Conservation (phyloP, 2,797 vertebrate species). For the Scyliorhinus canicula region DNA sequence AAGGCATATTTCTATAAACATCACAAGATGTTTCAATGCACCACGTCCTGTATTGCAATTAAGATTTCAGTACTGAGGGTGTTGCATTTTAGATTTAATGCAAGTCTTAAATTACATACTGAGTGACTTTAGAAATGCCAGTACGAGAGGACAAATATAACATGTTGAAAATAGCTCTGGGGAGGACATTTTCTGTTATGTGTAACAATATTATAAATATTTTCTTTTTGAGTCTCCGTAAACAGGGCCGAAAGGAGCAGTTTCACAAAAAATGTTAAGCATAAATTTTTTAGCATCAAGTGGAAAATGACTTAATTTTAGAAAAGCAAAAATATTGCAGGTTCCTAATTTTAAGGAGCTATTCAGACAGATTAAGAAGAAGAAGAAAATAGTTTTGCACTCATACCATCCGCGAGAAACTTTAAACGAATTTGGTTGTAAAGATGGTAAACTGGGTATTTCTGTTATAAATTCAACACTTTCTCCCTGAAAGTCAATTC, state of each 20-base stretch:
- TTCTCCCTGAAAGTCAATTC: conserved; percentile 62
- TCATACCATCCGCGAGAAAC: conserved; percentile 75
- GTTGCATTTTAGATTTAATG: not conserved
- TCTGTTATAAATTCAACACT: conserved; percentile 62
- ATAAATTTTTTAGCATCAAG: not conserved
- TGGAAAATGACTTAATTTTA: not conserved
- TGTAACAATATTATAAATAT: not conserved
- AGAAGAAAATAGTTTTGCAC: not conserved
- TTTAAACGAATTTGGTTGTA: conserved; percentile 67
- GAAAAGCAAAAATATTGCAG: not conserved
- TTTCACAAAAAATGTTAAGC: not conserved
- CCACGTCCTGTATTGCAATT: not conserved
- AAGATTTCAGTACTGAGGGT: not conserved
- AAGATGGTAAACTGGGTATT: conserved; percentile 57
- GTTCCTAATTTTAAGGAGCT: not conserved
- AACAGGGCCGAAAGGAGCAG: not conserved
- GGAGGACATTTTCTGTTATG: not conserved
- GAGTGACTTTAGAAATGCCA: not conserved
- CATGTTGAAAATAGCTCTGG: not conserved
- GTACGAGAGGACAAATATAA: not conserved
- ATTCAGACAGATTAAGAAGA: not conserved
- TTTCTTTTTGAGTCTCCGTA: not conserved
- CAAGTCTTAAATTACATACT: not conserved
- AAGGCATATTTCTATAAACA: not conserved
- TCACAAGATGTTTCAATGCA: not conserved